Percentiles rank a stretch among this genome's conserved stretches.
These are phyloP conservation scores for Pogonus chalceus DNA, from an alignment of 1,140 invertebrate genomes.

Conservation along the genomic window DNA sequence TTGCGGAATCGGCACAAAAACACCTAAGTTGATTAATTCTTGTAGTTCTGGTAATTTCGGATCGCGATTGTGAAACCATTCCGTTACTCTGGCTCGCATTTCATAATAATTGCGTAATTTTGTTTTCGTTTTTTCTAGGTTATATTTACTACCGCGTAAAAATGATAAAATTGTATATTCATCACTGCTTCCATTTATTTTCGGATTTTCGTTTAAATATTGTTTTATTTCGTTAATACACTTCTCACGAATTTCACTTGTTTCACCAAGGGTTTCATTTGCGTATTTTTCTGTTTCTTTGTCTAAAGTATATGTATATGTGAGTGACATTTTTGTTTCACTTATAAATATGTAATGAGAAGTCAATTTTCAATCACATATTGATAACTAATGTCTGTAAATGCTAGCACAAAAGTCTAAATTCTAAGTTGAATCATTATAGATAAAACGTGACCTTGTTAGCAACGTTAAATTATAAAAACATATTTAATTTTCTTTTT, in stretches of 20 bases:
- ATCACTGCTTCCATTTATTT: constrained; percentile 35
- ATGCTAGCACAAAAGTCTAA: no score
- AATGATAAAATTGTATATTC: constrained; percentile 48
- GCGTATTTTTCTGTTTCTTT: neutral
- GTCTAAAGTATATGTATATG: neutral
- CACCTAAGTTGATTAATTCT: constrained; percentile 45
- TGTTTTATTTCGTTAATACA: constrained; percentile 20
- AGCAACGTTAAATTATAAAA: no score
- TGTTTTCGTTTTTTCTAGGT: constrained; percentile 42
- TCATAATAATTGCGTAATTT: constrained; percentile 48
- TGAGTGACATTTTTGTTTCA: neutral
- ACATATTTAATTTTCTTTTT: no score
- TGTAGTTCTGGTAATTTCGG: constrained; percentile 44
- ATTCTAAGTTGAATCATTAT: no score
- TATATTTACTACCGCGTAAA: constrained; percentile 49
- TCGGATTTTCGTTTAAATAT: constrained; percentile 29
- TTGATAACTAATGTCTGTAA: no score
- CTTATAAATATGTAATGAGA: no score
- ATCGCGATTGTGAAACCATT: constrained; percentile 52
- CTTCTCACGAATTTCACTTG: neutral
- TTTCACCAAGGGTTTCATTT: constrained; percentile 1
- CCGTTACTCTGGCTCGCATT: constrained; percentile 40
- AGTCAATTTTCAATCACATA: no score
- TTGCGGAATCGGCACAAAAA: constrained; percentile 42
- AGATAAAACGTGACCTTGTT: no score